These are phyloP conservation scores for Ectemnius continuus DNA, from an alignment of 2,888 invertebrate genomes.

Conservation along the genomic window DNA sequence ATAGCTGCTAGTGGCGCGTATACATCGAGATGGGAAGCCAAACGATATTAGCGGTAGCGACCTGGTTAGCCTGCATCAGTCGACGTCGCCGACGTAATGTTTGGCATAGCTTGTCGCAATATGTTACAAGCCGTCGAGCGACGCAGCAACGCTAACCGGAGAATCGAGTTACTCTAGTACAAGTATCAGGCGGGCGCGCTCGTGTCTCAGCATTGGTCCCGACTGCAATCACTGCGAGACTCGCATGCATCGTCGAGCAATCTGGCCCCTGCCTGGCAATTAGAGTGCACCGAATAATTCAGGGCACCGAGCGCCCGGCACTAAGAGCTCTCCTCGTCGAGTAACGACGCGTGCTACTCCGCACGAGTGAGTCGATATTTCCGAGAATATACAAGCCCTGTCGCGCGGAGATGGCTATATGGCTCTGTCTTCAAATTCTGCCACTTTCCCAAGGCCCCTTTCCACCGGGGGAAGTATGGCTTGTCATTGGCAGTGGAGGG, in stretches of 20 bases:
- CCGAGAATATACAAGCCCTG: conserved; percentile 22
- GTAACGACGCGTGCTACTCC: conserved; percentile 4
- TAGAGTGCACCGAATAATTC: conserved; percentile 54
- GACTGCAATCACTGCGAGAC: conserved; percentile 55
- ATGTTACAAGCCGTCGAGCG: conserved; percentile 67
- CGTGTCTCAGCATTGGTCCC: conserved; percentile 30
- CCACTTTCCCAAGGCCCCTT: neutral
- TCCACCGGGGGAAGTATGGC: neutral
- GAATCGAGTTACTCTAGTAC: conserved; percentile 52
- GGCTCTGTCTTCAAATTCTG: neutral
- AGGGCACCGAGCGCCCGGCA: conserved; percentile 23
- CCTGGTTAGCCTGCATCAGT: conserved; percentile 70
- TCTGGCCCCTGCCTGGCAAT: conserved; percentile 47
- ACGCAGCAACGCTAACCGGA: neutral
- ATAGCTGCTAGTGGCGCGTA: neutral
- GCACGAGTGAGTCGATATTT: neutral
- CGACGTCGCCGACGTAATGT: conserved; percentile 73
- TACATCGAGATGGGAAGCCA: no score
- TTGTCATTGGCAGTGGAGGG: conserved; percentile 15
- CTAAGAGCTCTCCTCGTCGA: neutral
- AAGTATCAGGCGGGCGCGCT: conserved; percentile 46
- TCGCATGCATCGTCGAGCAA: conserved; percentile 39
- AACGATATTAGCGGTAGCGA: conserved; percentile 40
- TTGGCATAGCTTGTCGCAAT: conserved; percentile 77
- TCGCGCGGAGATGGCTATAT: conserved; percentile 34